These are phyloP conservation scores for Hystrix cristata DNA, from an alignment of 2,113 vertebrate species.

Conservation along the genomic window DNA sequence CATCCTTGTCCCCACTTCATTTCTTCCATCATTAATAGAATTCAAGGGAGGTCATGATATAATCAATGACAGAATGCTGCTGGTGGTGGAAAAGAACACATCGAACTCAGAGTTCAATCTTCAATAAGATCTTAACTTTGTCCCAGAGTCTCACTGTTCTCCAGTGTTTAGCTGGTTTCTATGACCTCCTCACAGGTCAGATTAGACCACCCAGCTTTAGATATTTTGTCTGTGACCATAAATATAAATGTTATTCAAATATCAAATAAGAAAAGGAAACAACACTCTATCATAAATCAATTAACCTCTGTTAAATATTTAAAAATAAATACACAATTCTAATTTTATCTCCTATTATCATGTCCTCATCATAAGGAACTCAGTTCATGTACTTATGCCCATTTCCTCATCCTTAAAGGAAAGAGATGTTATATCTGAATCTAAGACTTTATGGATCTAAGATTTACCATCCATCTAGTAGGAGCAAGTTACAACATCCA, in stretches of 20 bases:
- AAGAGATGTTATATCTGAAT: background rate
- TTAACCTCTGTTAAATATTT: conserved; percentile 7
- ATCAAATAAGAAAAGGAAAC: conserved; percentile 29
- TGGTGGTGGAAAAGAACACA: background rate
- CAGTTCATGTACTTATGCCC: background rate
- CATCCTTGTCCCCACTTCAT: background rate
- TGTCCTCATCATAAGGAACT: background rate
- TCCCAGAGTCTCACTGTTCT: background rate
- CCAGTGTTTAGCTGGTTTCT: background rate
- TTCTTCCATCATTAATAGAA: conserved; percentile 6
- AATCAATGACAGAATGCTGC: background rate
- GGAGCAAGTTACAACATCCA: background rate
- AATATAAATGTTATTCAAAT: conserved; percentile 29
- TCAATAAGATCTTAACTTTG: background rate
- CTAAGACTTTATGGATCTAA: background rate
- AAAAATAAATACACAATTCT: background rate
- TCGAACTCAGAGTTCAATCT: background rate
- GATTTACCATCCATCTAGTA: background rate
- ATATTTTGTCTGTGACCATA: background rate
- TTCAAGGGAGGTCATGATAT: background rate
- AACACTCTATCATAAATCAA: background rate
- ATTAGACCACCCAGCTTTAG: background rate
- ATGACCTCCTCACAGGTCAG: background rate
- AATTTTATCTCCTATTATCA: background rate
- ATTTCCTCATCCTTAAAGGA: background rate